Evolutionary conservation across 2,113 vertebrate genomes (phyloP), one percentile per base, ranked within the genome.

Genomic region (Muntiacus reevesi): DNA sequence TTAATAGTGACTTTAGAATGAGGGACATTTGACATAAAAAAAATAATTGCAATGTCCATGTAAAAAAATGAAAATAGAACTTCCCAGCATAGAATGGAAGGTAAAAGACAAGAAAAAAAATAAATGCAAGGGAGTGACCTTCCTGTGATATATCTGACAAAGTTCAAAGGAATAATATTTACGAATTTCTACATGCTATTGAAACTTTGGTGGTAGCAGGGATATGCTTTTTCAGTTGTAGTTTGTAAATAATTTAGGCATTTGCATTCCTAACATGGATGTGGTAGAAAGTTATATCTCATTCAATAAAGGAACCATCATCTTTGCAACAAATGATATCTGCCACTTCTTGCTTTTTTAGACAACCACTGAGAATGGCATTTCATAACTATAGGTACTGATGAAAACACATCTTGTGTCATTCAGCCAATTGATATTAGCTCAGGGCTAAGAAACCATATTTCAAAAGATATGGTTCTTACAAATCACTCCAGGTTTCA

Each of bases 21-120:
- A 79, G 62, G 40, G 54, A 62, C 28, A 79, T 33, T 78, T 92
- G n/a, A 47, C n/a, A 87, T 90, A 47, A 89, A 89, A 78, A 78
- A 78, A 40, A 40, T 36, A 78, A 86, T 82, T n/a, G 13, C 3
- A 78, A 47, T 83, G 89, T 57, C 33, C 40, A 64, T 2, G 57
- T 95, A 25, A 60, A 94, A 91, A 40, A 89, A 94, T 86, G 16
- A 96, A 98, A 94, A 71, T 76, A 16, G 8, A 92, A 92, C 55
- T 52, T 83, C 43, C n/a, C 50, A 43, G 11, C 25, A 2, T 2
- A 88, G 7, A 83, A 27, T 12, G 54, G 25, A 87, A 81, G 79
- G 27, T 82, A 45, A 57, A n/a, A 97, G 11, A 40, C n/a, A 62
- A 57, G 27, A 36, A 15, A 54, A 40, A 33, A 15, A 92, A 86